Evolutionary conservation across 1,140 invertebrate genomes (phyloP).

Genomic region (Nephila pilipes): DNA sequence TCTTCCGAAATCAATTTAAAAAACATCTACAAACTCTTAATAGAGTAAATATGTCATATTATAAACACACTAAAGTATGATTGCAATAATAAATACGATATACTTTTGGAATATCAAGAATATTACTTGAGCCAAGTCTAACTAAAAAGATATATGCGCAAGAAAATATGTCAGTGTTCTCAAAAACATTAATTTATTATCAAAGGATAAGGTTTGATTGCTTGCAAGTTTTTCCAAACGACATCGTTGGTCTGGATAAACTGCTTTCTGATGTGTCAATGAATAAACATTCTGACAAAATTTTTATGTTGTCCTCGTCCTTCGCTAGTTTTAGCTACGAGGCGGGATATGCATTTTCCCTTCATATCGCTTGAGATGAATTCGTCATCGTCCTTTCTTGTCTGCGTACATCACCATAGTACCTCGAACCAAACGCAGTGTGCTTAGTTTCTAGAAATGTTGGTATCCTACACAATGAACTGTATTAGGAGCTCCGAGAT

Average conservation of each 20-base stretch:
- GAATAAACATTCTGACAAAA: not conserved
- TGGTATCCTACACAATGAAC: slow-evolving; percentile 9
- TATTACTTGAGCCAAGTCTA: no score
- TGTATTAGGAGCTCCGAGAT: not conserved
- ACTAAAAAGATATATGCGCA: no score
- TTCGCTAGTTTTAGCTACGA: slow-evolving; percentile 12
- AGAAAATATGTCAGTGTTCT: no score
- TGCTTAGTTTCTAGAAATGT: not conserved
- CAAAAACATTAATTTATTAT: no score
- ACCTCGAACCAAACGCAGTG: not conserved
- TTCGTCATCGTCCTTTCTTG: slow-evolving; percentile 12
- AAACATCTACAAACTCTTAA: no score
- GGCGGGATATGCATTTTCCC: slow-evolving; percentile 7
- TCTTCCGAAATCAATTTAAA: no score
- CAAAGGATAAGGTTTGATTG: no score
- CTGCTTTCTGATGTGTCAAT: not conserved
- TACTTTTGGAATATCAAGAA: no score
- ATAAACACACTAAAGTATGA: no score
- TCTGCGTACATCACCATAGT: not conserved
- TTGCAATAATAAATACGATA: no score
- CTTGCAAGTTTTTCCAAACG: not conserved
- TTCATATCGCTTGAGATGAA: not conserved
- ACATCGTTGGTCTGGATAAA: not conserved
- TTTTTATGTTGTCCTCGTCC: not conserved
- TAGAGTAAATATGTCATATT: no score